These are phyloP conservation scores for Formicarius rufipectus DNA, from an alignment of 2,113 vertebrate species.

Conservation along the genomic window DNA sequence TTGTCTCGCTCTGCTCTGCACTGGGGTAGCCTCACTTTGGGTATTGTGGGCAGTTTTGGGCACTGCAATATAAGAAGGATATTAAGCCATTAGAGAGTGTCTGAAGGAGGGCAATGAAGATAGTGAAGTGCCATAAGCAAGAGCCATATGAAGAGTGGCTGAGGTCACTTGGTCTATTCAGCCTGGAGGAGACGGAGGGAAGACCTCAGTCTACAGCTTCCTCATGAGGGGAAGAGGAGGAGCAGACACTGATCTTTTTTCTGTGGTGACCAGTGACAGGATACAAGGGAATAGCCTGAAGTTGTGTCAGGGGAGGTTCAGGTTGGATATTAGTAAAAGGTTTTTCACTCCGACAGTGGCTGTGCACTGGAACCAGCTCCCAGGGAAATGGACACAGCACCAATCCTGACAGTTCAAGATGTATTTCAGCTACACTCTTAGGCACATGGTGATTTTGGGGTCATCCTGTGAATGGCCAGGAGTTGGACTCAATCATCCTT, in stretches of 20 bases:
- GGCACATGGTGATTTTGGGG: neutral
- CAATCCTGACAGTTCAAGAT: neutral
- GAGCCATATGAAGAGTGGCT: neutral
- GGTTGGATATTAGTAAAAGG: neutral
- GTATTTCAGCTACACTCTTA: neutral
- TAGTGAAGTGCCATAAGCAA: neutral
- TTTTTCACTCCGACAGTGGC: neutral
- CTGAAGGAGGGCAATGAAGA: neutral
- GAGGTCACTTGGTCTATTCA: neutral
- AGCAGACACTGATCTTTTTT: neutral
- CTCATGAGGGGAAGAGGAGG: neutral
- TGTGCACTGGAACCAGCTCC: neutral
- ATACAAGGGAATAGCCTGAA: neutral
- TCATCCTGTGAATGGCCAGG: neutral
- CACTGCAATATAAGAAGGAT: neutral
- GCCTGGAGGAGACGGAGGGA: neutral
- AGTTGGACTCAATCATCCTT: neutral
- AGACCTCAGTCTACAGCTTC: neutral
- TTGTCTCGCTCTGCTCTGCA: neutral
- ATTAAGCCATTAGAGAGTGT: neutral
- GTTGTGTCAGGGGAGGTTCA: neutral
- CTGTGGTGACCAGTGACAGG: neutral
- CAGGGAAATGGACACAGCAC: neutral
- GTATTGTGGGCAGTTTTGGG: neutral
- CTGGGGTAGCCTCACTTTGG: too few relatives aligned